phyloP scores from a whole-genome alignment of 2,888 invertebrate genomes.

The Linyphia triangularis region DNA sequence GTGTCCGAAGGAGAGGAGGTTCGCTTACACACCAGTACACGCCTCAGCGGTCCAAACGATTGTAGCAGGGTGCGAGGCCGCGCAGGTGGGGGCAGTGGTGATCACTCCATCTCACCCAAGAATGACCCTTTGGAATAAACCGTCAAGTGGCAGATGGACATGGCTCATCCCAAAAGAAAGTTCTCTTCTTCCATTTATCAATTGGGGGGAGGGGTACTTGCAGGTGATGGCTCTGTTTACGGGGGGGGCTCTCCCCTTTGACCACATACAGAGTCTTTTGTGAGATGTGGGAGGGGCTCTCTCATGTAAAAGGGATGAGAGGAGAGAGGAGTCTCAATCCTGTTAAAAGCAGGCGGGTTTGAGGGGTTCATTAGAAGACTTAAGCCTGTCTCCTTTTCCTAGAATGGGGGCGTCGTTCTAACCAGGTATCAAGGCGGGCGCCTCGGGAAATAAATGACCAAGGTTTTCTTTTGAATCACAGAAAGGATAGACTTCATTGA shows the following conservation, averaged over 20 bases:
- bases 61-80: conserved; percentile 22
- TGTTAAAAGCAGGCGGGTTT: background rate
- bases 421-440: background rate
- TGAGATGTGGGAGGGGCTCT: background rate
- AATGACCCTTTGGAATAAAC: conserved; percentile 8
- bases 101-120: conserved; percentile 42
- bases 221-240: conserved; percentile 70
- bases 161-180: conserved; percentile 40
- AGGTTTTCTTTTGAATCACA: background rate
- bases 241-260: background rate
- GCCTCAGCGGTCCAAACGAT: conserved; percentile 9
- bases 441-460: background rate
- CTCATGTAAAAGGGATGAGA: too few relatives aligned
- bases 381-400: background rate
- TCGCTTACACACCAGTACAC: background rate
- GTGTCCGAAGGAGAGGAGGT: background rate
- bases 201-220: conserved; percentile 11
- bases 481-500: too few relatives aligned
- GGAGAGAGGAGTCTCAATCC: background rate
- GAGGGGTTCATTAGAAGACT: background rate
- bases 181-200: conserved; percentile 40
- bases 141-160: conserved; percentile 72
- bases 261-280: background rate
- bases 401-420: background rate
- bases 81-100: conserved; percentile 2